A percentile compares a stretch with the other conserved stretches of the same genome.
These are phyloP conservation scores for Diorhabda carinulata DNA, from an alignment of 1,140 invertebrate species.

Conservation along the genomic window DNA sequence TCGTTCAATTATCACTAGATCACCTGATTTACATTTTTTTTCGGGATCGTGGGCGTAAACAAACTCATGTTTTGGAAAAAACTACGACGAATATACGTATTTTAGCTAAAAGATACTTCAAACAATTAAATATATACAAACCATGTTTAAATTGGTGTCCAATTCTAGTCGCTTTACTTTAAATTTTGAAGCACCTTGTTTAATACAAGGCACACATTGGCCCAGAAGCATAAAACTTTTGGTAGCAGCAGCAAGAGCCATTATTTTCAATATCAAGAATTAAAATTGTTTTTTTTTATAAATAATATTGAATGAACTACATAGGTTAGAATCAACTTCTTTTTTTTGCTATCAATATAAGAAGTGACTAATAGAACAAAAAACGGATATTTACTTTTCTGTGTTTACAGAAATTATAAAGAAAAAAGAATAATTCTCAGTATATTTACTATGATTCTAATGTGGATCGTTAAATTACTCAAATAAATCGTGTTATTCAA, in stretches of 20 bases:
- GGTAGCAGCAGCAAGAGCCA: slow-evolving; percentile 37
- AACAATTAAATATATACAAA: slow-evolving; percentile 44
- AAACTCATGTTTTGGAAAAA: slow-evolving; percentile 68
- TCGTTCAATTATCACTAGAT: slow-evolving; percentile 73
- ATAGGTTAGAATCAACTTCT: too few species aligned
- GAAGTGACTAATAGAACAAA: too few species aligned
- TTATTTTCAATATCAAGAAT: slow-evolving; percentile 11
- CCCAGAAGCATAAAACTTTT: slow-evolving; percentile 56
- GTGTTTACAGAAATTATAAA: too few species aligned
- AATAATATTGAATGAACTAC: too few species aligned
- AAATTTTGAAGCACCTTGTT: slow-evolving; percentile 73
- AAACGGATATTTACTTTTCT: too few species aligned
- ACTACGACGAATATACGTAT: slow-evolving; percentile 56
- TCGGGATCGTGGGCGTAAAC: slow-evolving; percentile 74
- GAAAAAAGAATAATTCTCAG: too few species aligned
- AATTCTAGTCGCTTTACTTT: slow-evolving; percentile 65
- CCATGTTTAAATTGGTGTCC: slow-evolving; percentile 66
- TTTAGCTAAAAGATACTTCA: slow-evolving; percentile 17
- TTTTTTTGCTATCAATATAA: too few species aligned
- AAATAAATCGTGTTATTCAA: too few species aligned
- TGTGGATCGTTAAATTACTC: too few species aligned
- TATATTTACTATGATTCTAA: too few species aligned
- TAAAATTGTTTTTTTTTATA: too few species aligned
- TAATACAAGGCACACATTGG: slow-evolving; percentile 66
- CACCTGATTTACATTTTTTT: slow-evolving; percentile 73